A percentile compares a stretch with the other conserved stretches of the same genome.
phyloP scores from a whole-genome alignment of 2,888 invertebrate genomes.

The Drosophila cognata region DNA sequence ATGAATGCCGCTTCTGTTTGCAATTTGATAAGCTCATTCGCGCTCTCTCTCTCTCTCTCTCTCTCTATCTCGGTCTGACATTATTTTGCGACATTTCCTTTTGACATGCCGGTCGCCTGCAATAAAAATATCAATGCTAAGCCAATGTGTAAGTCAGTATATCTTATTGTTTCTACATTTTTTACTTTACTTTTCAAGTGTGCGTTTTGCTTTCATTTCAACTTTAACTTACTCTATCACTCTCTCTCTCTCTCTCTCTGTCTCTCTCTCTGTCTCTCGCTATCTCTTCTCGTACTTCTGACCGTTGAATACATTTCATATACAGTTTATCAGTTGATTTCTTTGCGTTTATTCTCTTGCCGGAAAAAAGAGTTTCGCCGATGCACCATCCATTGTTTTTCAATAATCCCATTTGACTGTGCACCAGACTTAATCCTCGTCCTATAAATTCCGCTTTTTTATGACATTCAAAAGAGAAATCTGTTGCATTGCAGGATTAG shows the following conservation, averaged over 20 bases:
- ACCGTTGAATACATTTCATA: slow-evolving; percentile 37
- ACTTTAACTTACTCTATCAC: neutral
- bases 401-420: slow-evolving; percentile 12
- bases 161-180: slow-evolving; percentile 70
- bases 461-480: slow-evolving; percentile 1
- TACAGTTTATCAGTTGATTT: slow-evolving; percentile 46
- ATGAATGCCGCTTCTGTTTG: slow-evolving; percentile 65
- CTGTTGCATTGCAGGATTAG: slow-evolving; percentile 3
- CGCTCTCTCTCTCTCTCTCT: slow-evolving; percentile 38
- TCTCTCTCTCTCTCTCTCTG: neutral
- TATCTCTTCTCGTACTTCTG: neutral
- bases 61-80: slow-evolving; percentile 55
- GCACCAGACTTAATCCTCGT: neutral
- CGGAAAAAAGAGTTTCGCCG: neutral
- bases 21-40: slow-evolving; percentile 72
- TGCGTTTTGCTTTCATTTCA: neutral
- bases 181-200: neutral
- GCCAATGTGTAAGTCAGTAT: slow-evolving; percentile 76
- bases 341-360: slow-evolving; percentile 25
- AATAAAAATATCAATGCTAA: slow-evolving; percentile 76
- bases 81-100: slow-evolving; percentile 74
- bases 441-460: slow-evolving; percentile 1
- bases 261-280: neutral
- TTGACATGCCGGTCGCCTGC: slow-evolving; percentile 60
- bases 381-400: slow-evolving; percentile 4